A percentile compares a stretch with the other conserved stretches of the same genome.
Conservation (phyloP, 2,113 vertebrate genomes). For the Oreocharis arfaki region DNA sequence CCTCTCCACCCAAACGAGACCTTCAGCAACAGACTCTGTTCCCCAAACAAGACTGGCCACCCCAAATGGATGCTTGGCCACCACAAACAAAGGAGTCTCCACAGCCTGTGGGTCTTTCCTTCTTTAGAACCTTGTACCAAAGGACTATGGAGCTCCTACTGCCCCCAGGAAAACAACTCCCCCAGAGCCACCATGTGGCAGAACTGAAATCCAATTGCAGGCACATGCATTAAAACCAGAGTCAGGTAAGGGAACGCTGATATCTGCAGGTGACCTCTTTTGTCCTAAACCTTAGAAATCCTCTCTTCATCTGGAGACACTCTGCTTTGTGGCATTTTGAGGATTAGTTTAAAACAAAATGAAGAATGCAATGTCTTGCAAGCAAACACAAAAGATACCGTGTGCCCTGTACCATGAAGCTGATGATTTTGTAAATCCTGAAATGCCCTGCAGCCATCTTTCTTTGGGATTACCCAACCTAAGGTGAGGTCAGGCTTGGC, state of each 20-base stretch:
- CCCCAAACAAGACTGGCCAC: background rate
- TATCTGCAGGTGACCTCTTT: background rate
- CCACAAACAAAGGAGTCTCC: background rate
- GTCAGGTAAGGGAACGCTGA: background rate
- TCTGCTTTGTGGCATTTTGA: background rate
- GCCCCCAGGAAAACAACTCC: background rate
- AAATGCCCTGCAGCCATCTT: background rate
- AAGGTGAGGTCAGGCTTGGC: background rate
- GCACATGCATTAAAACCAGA: background rate
- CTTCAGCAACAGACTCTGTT: background rate
- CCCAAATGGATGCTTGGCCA: rapidly evolving
- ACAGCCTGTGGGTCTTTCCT: background rate
- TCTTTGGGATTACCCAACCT: background rate
- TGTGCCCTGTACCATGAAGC: background rate
- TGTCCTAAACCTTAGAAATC: background rate
- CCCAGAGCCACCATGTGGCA: background rate
- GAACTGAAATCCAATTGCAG: background rate
- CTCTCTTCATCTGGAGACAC: background rate
- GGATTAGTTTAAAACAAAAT: background rate
- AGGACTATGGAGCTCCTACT: background rate
- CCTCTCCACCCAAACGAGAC: background rate
- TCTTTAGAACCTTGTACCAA: background rate
- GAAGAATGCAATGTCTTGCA: background rate
- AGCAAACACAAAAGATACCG: background rate
- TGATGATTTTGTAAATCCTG: background rate